phyloP scores from a whole-genome alignment of 2,888 invertebrate genomes.

The Agriopis leucophaearia region DNA sequence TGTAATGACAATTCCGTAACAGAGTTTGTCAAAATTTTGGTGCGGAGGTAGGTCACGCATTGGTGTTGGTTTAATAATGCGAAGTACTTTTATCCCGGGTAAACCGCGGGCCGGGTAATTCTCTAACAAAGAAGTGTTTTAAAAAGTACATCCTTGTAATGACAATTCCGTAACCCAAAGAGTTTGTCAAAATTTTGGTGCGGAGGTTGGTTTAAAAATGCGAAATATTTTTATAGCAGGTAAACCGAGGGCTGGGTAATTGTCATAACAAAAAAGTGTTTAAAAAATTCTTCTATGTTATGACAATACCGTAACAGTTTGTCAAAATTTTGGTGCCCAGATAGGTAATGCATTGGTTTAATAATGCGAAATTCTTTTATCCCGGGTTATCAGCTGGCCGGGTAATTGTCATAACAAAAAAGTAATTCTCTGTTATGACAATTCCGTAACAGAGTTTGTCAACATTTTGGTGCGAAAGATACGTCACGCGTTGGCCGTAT shows the following conservation, averaged over 20 bases:
- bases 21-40: not conserved
- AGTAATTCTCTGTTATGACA: too few relatives aligned
- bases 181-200: not conserved
- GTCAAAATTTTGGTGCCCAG: not conserved
- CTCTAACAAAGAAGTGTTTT: too few relatives aligned
- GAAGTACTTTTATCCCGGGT: not conserved
- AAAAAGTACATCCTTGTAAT: not conserved
- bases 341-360: not conserved
- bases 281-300: not conserved
- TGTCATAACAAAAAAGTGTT: too few relatives aligned
- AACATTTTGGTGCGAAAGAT: not conserved
- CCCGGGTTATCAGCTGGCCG: too few relatives aligned
- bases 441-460: not conserved
- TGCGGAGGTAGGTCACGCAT: not conserved
- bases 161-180: not conserved
- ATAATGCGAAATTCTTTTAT: not conserved
- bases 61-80: not conserved
- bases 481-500: not conserved
- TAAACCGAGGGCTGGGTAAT: too few relatives aligned
- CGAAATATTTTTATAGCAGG: too few relatives aligned
- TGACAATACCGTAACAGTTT: not conserved
- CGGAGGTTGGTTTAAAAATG: not conserved
- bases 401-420: too few relatives aligned
- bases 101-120: too few relatives aligned
- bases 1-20: not conserved